phyloP scores from a whole-genome alignment of 2,113 vertebrate species.

The Chlorodrepanis virens region DNA sequence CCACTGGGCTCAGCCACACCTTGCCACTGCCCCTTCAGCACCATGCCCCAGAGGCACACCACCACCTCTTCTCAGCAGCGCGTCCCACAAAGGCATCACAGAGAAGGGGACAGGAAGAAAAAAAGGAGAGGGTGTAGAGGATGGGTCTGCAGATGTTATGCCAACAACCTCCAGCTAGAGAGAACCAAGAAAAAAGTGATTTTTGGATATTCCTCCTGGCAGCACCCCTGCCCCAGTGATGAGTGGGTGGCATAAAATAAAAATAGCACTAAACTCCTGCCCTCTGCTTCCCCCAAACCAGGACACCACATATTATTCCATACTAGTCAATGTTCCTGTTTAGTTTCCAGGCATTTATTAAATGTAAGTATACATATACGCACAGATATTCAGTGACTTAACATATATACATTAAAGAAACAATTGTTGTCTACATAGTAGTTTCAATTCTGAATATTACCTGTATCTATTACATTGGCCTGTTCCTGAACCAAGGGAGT shows the following conservation, averaged over 20 bases:
- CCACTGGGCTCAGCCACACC: neutral
- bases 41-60: rapidly evolving
- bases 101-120: rapidly evolving
- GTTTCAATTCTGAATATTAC: neutral
- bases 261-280: neutral
- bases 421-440: neutral
- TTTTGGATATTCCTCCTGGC: neutral
- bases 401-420: neutral
- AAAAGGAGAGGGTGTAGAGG: neutral
- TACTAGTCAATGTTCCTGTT: neutral
- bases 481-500: neutral
- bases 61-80: neutral
- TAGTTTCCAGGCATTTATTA: neutral
- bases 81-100: neutral
- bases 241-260: neutral
- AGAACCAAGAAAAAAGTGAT: neutral
- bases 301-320: neutral
- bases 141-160: neutral
- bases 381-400: neutral
- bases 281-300: rapidly evolving
- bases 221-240: neutral
- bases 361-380: neutral
- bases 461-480: neutral
- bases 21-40: neutral
- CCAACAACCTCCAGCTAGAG: neutral